These are phyloP conservation scores for Drosophila mulleri DNA, from an alignment of 2,888 invertebrate genomes.

Conservation along the genomic window DNA sequence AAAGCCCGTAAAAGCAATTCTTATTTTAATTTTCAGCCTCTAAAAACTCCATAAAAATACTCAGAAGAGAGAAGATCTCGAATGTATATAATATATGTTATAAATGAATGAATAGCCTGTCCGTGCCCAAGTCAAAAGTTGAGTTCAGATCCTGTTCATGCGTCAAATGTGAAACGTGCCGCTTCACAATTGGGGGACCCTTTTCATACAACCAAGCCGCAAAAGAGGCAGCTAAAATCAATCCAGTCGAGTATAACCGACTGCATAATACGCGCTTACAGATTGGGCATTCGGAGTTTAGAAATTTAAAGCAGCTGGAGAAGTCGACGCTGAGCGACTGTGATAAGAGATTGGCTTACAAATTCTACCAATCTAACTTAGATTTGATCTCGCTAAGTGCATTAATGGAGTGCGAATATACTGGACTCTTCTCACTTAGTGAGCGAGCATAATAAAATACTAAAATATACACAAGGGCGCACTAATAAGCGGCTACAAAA, in stretches of 20 bases:
- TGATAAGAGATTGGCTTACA: not conserved
- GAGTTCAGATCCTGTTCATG: conserved; percentile 40
- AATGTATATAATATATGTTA: conserved; percentile 25
- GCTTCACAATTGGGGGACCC: conserved; percentile 16
- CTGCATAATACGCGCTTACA: not conserved
- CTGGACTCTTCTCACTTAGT: not conserved
- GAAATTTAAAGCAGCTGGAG: too few relatives aligned
- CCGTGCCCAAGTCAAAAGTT: conserved; percentile 44
- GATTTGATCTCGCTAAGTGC: too few relatives aligned
- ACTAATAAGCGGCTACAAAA: conserved; percentile 80
- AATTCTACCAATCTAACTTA: too few relatives aligned
- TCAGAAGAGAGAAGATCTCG: conserved; percentile 4
- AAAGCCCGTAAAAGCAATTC: conserved; percentile 45
- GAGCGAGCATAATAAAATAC: conserved; percentile 20
- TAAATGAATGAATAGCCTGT: conserved; percentile 62
- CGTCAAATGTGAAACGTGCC: conserved; percentile 78
- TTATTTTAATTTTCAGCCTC: conserved; percentile 1
- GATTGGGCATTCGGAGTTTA: not conserved
- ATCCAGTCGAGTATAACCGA: not conserved
- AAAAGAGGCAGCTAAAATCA: not conserved
- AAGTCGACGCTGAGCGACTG: too few relatives aligned
- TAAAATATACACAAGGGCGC: conserved; percentile 59
- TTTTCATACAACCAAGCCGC: conserved; percentile 24
- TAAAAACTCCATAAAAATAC: not conserved
- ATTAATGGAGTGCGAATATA: not conserved